Evolutionary conservation across 37 sponge, comb jelly and placozoan genomes (phyloP).

Genomic region (Spongilla lacustris): DNA sequence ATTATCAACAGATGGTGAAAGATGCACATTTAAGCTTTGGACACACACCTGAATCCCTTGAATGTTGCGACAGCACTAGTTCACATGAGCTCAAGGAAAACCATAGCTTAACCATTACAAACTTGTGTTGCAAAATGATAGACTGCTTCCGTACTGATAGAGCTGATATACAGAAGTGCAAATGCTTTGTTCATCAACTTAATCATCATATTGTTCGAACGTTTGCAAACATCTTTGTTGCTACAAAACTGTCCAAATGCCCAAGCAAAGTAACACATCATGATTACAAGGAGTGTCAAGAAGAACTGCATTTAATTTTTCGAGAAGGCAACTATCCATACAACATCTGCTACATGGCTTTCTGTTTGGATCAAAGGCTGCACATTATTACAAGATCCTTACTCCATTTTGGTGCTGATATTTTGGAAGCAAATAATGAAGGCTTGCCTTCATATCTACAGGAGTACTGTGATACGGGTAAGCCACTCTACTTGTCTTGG

Average conservation of each 20-base stretch:
- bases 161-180: too few relatives aligned
- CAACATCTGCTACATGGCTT: background rate
- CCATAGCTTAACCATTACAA: too few relatives aligned
- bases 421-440: background rate
- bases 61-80: too few relatives aligned
- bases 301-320: background rate
- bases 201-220: too few relatives aligned
- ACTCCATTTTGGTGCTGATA: background rate
- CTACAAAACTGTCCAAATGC: background rate
- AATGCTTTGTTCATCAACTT: too few relatives aligned
- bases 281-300: background rate
- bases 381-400: background rate
- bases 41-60: too few relatives aligned
- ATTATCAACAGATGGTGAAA: too few relatives aligned
- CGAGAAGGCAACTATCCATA: background rate
- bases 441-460: background rate
- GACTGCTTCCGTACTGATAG: too few relatives aligned
- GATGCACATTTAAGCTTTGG: too few relatives aligned
- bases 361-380: background rate
- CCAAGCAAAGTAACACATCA: background rate
- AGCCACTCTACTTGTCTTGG: background rate
- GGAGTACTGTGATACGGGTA: background rate
- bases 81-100: too few relatives aligned
- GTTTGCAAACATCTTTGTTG: too few relatives aligned
- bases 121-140: too few relatives aligned